phyloP scores from a whole-genome alignment of 2,888 invertebrate species.

The Chaetogeoica ovagalla region DNA sequence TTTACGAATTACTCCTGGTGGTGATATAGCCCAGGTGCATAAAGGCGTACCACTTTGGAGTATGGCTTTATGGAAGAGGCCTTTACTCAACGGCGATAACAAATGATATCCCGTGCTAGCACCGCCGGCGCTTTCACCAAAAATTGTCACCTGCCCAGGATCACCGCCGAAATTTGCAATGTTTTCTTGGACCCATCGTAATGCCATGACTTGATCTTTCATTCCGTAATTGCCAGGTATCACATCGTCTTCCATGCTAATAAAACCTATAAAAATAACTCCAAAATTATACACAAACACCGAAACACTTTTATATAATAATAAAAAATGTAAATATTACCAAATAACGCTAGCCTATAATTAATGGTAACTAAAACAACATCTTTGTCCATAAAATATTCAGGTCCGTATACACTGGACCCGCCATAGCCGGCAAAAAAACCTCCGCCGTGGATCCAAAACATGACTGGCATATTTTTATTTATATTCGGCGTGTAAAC shows the following conservation, averaged over 20 bases:
- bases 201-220: conserved; percentile 53
- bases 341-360: conserved; percentile 43
- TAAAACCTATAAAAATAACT: neutral
- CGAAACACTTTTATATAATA: too few species aligned
- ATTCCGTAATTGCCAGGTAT: conserved; percentile 53
- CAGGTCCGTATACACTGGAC: neutral
- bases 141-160: conserved; percentile 52
- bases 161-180: conserved; percentile 53
- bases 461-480: conserved; percentile 51
- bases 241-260: conserved; percentile 23
- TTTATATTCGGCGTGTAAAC: conserved; percentile 21
- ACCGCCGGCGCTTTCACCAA: conserved; percentile 50
- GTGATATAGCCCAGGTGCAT: conserved; percentile 66
- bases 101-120: conserved; percentile 51
- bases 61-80: conserved; percentile 66
- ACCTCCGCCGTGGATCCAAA: conserved; percentile 54
- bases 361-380: conserved; percentile 43
- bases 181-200: conserved; percentile 53
- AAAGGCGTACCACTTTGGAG: conserved; percentile 73
- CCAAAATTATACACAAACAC: neutral
- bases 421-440: conserved; percentile 47
- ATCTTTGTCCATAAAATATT: conserved; percentile 52
- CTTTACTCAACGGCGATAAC: conserved; percentile 53
- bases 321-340: conserved; percentile 1
- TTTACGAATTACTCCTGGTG: conserved; percentile 55